Evolutionary conservation across 2,888 invertebrate species (phyloP).

Genomic region (Epinotia demarniana): DNA sequence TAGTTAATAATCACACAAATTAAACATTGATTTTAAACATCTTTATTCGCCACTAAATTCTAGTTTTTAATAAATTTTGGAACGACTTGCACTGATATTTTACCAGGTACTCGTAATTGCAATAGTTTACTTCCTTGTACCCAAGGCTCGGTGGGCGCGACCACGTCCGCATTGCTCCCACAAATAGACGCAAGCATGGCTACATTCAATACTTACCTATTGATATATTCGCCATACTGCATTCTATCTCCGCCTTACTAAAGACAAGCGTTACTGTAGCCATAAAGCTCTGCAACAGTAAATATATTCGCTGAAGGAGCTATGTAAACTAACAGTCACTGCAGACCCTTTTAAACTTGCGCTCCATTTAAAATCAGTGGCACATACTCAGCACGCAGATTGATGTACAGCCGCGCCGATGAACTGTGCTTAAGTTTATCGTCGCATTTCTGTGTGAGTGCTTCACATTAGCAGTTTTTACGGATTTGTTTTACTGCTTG

Average conservation of each 20-base stretch:
- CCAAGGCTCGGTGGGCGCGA: constrained; percentile 67
- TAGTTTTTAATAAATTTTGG: constrained; percentile 20
- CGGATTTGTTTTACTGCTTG: too few relatives aligned
- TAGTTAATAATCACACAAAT: background rate
- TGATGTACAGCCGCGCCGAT: too few relatives aligned
- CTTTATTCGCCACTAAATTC: background rate
- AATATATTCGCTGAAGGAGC: too few relatives aligned
- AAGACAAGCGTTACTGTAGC: background rate
- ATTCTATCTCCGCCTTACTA: constrained; percentile 13
- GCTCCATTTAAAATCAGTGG: too few relatives aligned
- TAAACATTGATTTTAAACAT: background rate
- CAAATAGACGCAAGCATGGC: constrained; percentile 55
- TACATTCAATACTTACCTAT: constrained; percentile 6
- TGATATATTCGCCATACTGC: background rate
- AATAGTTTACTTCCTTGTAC: constrained; percentile 69
- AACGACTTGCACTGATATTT: constrained; percentile 23
- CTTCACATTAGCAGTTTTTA: too few relatives aligned
- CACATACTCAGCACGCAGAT: too few relatives aligned
- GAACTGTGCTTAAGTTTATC: too few relatives aligned
- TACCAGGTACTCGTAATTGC: constrained; percentile 44
- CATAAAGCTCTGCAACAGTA: background rate
- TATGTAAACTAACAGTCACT: too few relatives aligned
- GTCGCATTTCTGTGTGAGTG: too few relatives aligned
- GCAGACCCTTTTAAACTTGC: too few relatives aligned
- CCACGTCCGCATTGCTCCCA: constrained; percentile 78